phyloP scores from a whole-genome alignment of 2,113 vertebrate species.

The Trematomus loennbergii region DNA sequence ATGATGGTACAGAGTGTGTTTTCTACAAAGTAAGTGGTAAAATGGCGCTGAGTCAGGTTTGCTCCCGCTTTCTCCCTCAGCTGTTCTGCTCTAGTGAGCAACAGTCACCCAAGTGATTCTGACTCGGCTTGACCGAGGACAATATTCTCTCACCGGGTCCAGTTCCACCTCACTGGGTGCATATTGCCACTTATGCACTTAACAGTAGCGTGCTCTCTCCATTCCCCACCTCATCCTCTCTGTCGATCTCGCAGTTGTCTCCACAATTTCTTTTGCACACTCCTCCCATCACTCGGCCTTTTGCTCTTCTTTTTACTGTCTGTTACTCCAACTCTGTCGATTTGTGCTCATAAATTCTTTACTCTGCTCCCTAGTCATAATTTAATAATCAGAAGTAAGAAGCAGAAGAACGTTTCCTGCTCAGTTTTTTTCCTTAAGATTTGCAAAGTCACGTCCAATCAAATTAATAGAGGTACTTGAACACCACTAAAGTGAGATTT shows the following conservation, averaged over 20 bases:
- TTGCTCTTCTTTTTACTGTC: slow-evolving; percentile 67
- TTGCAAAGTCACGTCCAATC: slow-evolving; percentile 58
- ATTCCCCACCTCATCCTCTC: slow-evolving; percentile 43
- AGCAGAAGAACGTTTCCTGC: slow-evolving; percentile 41
- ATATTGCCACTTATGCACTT: slow-evolving; percentile 82
- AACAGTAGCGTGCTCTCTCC: slow-evolving; percentile 67
- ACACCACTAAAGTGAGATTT: slow-evolving; percentile 36
- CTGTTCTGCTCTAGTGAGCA: slow-evolving; percentile 77
- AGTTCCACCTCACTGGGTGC: slow-evolving; percentile 83
- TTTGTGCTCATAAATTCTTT: slow-evolving; percentile 80
- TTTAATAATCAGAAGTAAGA: slow-evolving; percentile 78
- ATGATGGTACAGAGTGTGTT: slow-evolving; percentile 7
- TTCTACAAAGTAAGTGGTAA: slow-evolving; percentile 35
- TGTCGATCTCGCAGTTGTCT: slow-evolving; percentile 62
- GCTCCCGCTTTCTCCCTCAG: slow-evolving; percentile 40
- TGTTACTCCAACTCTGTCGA: slow-evolving; percentile 69
- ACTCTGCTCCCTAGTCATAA: slow-evolving; percentile 72
- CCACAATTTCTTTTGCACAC: slow-evolving; percentile 62
- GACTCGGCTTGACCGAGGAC: slow-evolving; percentile 77
- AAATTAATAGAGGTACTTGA: slow-evolving; percentile 39
- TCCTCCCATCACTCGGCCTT: slow-evolving; percentile 66
- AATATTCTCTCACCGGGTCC: slow-evolving; percentile 79
- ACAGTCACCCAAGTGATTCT: slow-evolving; percentile 79
- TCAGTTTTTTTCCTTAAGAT: slow-evolving; percentile 46
- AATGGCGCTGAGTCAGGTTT: slow-evolving; percentile 73